Conservation (phyloP, 2,113 vertebrate genomes). For the Engystomops pustulosus region DNA sequence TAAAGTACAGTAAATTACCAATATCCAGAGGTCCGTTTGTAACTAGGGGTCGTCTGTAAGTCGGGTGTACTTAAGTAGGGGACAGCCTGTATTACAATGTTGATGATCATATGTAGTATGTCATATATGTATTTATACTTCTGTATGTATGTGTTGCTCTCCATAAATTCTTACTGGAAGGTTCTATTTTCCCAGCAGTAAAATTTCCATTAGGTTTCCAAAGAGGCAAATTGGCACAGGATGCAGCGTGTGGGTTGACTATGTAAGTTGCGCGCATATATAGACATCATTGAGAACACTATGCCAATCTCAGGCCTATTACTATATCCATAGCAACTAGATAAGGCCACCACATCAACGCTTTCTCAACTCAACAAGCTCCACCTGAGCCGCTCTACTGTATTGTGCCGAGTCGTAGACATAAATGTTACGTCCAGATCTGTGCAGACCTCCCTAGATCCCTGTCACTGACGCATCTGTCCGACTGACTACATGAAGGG, state of each 20-base stretch:
- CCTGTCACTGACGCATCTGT: not conserved
- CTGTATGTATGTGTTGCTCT: not conserved
- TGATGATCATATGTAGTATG: too few species aligned
- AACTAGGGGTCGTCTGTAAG: too few species aligned
- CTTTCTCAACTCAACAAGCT: not conserved
- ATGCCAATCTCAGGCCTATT: constrained; percentile 4
- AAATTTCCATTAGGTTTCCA: not conserved
- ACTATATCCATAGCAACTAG: constrained; percentile 26
- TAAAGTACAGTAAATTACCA: too few species aligned
- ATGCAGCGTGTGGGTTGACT: constrained; percentile 28
- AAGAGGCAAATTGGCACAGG: constrained; percentile 20
- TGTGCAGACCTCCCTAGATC: not conserved
- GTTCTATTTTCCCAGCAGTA: not conserved
- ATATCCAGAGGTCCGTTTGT: too few species aligned
- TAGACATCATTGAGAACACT: constrained; percentile 14
- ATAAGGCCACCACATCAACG: not conserved
- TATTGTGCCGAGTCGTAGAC: not conserved
- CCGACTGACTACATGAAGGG: not conserved
- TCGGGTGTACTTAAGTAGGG: too few species aligned
- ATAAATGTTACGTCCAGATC: not conserved
- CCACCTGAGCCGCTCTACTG: not conserved
- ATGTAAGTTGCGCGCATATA: not conserved
- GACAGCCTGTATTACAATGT: too few species aligned
- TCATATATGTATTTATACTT: not conserved
- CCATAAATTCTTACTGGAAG: too few species aligned